Base-by-base conservation (phyloP, 2,888 invertebrate genomes). In the Ormyrus rosae region DNA sequence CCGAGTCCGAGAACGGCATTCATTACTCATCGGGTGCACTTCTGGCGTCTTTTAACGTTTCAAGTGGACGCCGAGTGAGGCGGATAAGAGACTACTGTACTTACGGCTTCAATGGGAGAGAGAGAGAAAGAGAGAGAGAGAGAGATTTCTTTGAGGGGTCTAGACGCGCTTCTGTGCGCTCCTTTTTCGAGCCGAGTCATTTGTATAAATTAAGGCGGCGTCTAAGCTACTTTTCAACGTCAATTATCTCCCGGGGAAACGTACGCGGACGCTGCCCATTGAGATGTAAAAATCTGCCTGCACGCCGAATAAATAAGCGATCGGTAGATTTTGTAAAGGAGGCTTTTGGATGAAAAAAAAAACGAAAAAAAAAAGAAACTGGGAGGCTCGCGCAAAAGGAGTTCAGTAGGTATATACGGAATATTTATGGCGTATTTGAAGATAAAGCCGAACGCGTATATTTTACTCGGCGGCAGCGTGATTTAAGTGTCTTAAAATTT, bases 21-120 rank as follows among this genome's bases (percentile, higher is more conserved):
- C 79, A 79, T 79, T 69, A 79, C 51, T 79, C 79, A 79, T 56
- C 50, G 63, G 8, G 6, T 45, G 55, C 19, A 19, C 65, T 19
- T 61, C 53, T 58, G 5, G 19, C 9, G 9, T 11, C 56, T 65
- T 74, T 74, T 55, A 65, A 19, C 64, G 55, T 67, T 55, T 72
- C 61, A 45, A 72, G 73, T 68, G 55, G 67, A 46, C 46, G 46
- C 53, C 19, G 51, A 61, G 51, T 68, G 13, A 65, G 48, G 45
- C 55, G 48, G 48, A 74, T 71, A 60, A 50, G 51, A 45, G n/a
- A 64, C 65, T 75, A 61, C 61, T 46, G 75, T 61, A 50, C 50
- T 65, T 67, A 51, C 34, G 71, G 46, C 11, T 50, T n/a, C 46
- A 55, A n/a, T 60, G 10, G 19, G 19, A 60, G 46, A 34, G n/a